Evolutionary conservation across 2,113 vertebrate genomes (phyloP).

Genomic region (Cephalopterus ornatus): DNA sequence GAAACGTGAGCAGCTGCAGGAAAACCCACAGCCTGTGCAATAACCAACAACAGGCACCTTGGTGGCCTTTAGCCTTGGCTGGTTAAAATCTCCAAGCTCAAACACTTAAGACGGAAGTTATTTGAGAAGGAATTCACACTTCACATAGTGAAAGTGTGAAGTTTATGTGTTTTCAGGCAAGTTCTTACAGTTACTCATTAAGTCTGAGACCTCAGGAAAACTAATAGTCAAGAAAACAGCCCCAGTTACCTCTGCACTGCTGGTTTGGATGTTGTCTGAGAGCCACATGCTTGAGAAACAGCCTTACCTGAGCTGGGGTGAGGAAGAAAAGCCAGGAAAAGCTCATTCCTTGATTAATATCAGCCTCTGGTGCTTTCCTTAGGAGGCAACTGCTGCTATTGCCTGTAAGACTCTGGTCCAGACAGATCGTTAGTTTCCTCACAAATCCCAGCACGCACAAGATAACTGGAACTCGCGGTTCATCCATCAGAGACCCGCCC

Average conservation of each 20-base stretch:
- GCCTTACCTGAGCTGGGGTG: background rate
- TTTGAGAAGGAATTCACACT: background rate
- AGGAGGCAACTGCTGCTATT: background rate
- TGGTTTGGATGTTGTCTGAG: too few species aligned
- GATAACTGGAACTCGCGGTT: rapidly evolving
- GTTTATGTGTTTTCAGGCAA: background rate
- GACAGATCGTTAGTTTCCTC: background rate
- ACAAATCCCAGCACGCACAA: background rate
- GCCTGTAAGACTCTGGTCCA: background rate
- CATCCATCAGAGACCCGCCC: background rate
- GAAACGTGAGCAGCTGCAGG: background rate
- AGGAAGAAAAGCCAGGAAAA: background rate
- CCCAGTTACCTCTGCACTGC: background rate
- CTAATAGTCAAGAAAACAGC: background rate
- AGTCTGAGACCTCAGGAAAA: background rate
- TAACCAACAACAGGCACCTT: background rate
- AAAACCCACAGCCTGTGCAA: background rate
- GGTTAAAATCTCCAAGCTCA: background rate
- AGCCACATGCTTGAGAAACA: background rate
- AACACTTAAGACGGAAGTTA: background rate
- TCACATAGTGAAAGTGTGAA: rapidly evolving
- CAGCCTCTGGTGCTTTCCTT: background rate
- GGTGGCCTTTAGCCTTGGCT: background rate
- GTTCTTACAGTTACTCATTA: background rate
- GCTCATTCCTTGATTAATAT: background rate